Base-by-base conservation (phyloP, 2,797 vertebrate species). In the Linurgus olivaceus region DNA sequence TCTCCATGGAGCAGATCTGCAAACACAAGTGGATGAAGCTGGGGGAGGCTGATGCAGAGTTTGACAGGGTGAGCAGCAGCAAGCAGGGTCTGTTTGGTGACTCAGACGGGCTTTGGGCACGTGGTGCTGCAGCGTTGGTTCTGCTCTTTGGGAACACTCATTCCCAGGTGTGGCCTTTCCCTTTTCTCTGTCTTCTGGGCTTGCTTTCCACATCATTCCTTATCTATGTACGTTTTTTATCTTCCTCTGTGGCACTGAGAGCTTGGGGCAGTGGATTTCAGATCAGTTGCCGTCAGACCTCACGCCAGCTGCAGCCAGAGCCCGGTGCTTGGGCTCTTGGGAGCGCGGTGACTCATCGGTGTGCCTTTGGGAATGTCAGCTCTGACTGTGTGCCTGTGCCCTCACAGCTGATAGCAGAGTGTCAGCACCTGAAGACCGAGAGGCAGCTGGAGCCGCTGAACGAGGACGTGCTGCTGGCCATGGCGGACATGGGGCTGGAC, bases 1-100 rank as follows among this genome's bases (percentile, higher is more conserved):
- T 99, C 76, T 99, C 98, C 25, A 99, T 99, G 99, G 99, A 99
- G 97, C 99, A 99, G 98, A 99, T 99, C 97, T 99, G 99, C 97
- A 99, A 98, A 92, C 99, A 99, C 98, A 99, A 99, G 98, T 99
- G 99, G 99, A 99, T 99, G 99, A 99, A 98, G 95, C 98, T 98
- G 10, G 99, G 99, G 78, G 99, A 99, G 86, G 98, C 98, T 0
- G 99, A 99, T 26, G 98, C 99, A 0, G 99, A 99, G 70, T 99
- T 99, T 17, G 99, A 99, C 78, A 97, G 98, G 98, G 99, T 99
- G 94, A 99, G 98, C 38, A 61, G 31, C 66, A 29, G 55, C 0
- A 6, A n/a, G 45, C 2, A 16, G 48, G 21, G 17, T 35, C 28
- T 59, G 84, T 51, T 14, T 4, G 0, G 28, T 9, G 52, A 68